A percentile compares a stretch with the other conserved stretches of the same genome.
These are phyloP conservation scores for Drosophila hydei DNA, from an alignment of 1,140 invertebrate genomes.

Conservation along the genomic window DNA sequence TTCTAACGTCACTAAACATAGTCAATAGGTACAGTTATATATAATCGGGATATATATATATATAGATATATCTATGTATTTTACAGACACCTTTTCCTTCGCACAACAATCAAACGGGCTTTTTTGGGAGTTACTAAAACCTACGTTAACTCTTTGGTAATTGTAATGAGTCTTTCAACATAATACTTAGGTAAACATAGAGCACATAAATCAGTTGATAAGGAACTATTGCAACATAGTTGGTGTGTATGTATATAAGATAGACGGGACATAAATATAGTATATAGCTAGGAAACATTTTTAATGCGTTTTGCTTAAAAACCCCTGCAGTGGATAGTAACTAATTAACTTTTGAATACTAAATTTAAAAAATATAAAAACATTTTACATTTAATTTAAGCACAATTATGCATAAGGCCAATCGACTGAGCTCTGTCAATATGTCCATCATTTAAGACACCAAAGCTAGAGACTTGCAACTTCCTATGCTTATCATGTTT, in stretches of 20 bases:
- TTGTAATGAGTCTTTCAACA: conserved; percentile 49
- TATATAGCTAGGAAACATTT: conserved; percentile 35
- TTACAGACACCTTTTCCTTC: conserved; percentile 20
- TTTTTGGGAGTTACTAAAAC: conserved; percentile 22
- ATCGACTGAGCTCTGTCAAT: too few relatives aligned
- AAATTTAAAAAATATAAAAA: too few relatives aligned
- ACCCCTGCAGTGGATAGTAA: neutral
- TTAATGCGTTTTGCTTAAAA: neutral
- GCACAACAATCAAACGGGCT: conserved; percentile 5
- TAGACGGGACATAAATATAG: conserved; percentile 23
- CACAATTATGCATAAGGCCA: too few relatives aligned
- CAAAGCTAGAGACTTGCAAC: too few relatives aligned
- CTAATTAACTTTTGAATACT: too few relatives aligned
- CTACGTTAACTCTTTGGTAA: conserved; percentile 56
- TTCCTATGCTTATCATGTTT: too few relatives aligned
- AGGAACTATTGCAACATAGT: conserved; percentile 41
- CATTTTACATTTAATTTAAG: too few relatives aligned
- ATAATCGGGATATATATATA: conserved; percentile 15
- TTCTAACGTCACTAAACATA: conserved; percentile 28
- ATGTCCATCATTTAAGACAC: too few relatives aligned
- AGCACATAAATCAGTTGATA: conserved; percentile 26
- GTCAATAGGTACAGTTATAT: conserved; percentile 14
- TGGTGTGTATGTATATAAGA: conserved; percentile 13
- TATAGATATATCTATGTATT: conserved; percentile 1
- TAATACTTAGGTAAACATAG: conserved; percentile 30